Percentiles rank a stretch among this genome's conserved stretches.
These are phyloP conservation scores for Prietella phreatophila DNA, from an alignment of 2,113 vertebrate genomes.

Conservation along the genomic window DNA sequence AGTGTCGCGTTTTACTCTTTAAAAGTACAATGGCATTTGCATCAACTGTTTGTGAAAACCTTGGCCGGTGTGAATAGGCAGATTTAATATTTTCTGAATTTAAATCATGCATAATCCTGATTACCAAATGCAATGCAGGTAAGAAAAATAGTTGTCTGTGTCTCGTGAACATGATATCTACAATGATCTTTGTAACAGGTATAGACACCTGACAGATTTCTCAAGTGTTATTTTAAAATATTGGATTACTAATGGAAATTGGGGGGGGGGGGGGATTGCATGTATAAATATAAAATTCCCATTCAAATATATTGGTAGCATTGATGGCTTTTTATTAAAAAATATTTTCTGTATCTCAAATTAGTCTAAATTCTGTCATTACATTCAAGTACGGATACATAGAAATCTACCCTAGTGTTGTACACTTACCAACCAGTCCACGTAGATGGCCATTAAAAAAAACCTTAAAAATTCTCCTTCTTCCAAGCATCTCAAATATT, in stretches of 20 bases:
- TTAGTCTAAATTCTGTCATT: constrained; percentile 29
- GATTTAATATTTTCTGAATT: background rate
- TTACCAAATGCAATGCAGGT: background rate
- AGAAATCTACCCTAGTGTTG: background rate
- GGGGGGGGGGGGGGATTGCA: too few species aligned
- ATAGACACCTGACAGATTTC: background rate
- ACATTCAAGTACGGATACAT: constrained; percentile 5
- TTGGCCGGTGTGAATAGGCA: background rate
- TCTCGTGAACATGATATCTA: background rate
- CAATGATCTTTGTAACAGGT: background rate
- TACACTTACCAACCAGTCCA: constrained; percentile 32
- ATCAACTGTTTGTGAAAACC: background rate
- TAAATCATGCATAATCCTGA: background rate
- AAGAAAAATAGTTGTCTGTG: background rate
- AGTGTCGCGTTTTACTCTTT: background rate
- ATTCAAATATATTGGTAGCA: constrained; percentile 1
- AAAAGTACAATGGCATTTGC: too few species aligned
- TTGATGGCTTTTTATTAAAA: background rate
- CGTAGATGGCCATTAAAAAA: background rate
- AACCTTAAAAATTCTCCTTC: constrained; percentile 56
- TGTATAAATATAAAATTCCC: too few species aligned
- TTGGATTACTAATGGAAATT: background rate
- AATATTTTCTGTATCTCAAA: background rate
- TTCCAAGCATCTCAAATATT: constrained; percentile 45
- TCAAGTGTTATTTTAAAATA: background rate